phyloP scores from a whole-genome alignment of 2,113 vertebrate species.

The Ondatra zibethicus region DNA sequence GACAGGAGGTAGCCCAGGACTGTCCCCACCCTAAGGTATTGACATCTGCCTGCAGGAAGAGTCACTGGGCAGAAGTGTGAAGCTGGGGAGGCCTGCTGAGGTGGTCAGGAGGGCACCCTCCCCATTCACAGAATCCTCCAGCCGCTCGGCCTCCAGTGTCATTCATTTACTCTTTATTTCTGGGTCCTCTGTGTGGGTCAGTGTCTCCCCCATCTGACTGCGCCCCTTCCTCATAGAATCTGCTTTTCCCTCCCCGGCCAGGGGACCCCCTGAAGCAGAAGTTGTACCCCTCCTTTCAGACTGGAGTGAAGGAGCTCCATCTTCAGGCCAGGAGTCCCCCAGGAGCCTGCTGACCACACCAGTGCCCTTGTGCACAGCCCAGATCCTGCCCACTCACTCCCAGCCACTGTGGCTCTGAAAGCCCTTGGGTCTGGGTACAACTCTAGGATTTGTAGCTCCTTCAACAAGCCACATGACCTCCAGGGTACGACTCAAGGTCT shows the following conservation, averaged over 20 bases:
- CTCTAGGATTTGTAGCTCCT: neutral
- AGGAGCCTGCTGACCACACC: neutral
- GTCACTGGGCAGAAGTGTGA: neutral
- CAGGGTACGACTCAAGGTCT: neutral
- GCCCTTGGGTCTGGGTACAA: neutral
- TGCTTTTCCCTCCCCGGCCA: neutral
- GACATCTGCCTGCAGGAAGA: neutral
- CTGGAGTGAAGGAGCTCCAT: neutral
- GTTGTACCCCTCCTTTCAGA: neutral
- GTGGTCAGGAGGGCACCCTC: neutral
- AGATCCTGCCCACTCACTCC: neutral
- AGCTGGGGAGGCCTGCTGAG: neutral
- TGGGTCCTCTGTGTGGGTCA: neutral
- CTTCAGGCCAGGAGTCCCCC: neutral
- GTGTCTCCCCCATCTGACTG: neutral
- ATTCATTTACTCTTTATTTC: neutral
- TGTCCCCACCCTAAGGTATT: neutral
- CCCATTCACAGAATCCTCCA: neutral
- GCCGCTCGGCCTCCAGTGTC: neutral
- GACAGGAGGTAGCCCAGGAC: neutral
- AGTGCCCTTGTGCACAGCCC: neutral
- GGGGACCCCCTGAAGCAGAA: neutral
- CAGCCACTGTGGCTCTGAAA: neutral
- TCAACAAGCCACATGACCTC: conserved; percentile 37
- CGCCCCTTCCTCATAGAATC: neutral